Evolutionary conservation across 2,797 vertebrate species (phyloP).

Genomic region (Hoplostethus atlanticus): DNA sequence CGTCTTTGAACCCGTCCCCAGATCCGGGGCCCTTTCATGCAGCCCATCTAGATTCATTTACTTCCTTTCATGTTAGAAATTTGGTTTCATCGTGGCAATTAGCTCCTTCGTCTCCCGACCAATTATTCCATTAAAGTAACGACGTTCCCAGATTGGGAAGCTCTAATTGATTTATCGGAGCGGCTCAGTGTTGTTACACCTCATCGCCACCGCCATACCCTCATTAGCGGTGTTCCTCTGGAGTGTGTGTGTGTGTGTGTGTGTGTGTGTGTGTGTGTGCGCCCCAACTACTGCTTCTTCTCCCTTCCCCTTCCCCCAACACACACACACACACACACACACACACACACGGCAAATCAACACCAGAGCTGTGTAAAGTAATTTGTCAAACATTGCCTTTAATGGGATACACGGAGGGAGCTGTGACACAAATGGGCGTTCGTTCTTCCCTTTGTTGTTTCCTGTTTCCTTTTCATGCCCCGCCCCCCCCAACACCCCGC

Average conservation of each 20-base stretch:
- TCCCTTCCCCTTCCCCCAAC: conserved; percentile 13
- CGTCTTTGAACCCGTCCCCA: conserved; percentile 75
- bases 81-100: conserved; percentile 82
- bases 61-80: conserved; percentile 79
- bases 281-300: conserved; percentile 33
- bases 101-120: conserved; percentile 70
- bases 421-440: conserved; percentile 69
- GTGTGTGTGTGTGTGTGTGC: conserved; percentile 16
- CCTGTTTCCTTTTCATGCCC: conserved; percentile 41
- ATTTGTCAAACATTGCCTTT: conserved; percentile 84
- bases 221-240: conserved; percentile 76
- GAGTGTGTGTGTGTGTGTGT: conserved; percentile 22
- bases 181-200: conserved; percentile 68
- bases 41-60: conserved; percentile 80
- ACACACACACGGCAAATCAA: conserved; percentile 46
- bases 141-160: conserved; percentile 68
- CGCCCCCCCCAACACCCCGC: not conserved
- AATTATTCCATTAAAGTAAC: conserved; percentile 80
- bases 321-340: conserved; percentile 23
- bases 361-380: conserved; percentile 75
- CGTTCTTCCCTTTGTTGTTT: conserved; percentile 73
- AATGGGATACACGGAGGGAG: conserved; percentile 70
- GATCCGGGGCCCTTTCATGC: conserved; percentile 73
- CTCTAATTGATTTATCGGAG: conserved; percentile 76
- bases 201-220: conserved; percentile 69